Conservation (phyloP, 2,888 invertebrate species). For the Philereme transversata region DNA sequence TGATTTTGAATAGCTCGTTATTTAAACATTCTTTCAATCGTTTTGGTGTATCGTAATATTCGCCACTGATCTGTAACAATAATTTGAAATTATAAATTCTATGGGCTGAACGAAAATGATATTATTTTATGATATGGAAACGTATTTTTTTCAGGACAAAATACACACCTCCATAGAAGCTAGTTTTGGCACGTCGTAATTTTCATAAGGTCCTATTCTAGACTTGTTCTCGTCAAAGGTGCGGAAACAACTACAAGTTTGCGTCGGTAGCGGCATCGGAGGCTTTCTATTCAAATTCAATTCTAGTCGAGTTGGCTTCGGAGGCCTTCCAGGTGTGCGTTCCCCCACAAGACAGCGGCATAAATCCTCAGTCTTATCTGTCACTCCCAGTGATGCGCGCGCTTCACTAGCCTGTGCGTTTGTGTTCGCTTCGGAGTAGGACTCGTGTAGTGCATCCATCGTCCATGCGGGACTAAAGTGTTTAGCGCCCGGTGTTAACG, state of each 20-base stretch:
- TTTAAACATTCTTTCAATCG: constrained; percentile 88
- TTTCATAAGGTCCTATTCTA: constrained; percentile 86
- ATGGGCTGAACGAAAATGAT: constrained; percentile 49
- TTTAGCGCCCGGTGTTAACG: constrained; percentile 76
- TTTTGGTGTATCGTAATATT: constrained; percentile 89
- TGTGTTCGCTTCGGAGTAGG: constrained; percentile 32
- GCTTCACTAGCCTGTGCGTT: constrained; percentile 40
- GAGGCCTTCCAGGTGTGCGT: constrained; percentile 85
- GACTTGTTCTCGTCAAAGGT: constrained; percentile 48
- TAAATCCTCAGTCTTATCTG: constrained; percentile 52
- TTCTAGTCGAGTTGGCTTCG: constrained; percentile 74
- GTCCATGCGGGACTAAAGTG: constrained; percentile 84
- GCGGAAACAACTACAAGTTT: constrained; percentile 52
- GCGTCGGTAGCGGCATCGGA: constrained; percentile 52
- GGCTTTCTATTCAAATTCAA: constrained; percentile 62
- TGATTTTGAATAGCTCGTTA: constrained; percentile 72
- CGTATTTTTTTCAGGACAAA: background rate
- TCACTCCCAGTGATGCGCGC: constrained; percentile 26
- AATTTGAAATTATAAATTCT: constrained; percentile 20
- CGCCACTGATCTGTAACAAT: constrained; percentile 66
- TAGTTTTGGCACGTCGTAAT: constrained; percentile 90
- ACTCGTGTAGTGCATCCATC: constrained; percentile 72
- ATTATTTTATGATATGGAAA: background rate
- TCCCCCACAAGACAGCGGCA: constrained; percentile 52
- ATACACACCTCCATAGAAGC: constrained; percentile 79